Evolutionary conservation across 2,888 invertebrate genomes (phyloP).

Genomic region (Embidobia sp.): DNA sequence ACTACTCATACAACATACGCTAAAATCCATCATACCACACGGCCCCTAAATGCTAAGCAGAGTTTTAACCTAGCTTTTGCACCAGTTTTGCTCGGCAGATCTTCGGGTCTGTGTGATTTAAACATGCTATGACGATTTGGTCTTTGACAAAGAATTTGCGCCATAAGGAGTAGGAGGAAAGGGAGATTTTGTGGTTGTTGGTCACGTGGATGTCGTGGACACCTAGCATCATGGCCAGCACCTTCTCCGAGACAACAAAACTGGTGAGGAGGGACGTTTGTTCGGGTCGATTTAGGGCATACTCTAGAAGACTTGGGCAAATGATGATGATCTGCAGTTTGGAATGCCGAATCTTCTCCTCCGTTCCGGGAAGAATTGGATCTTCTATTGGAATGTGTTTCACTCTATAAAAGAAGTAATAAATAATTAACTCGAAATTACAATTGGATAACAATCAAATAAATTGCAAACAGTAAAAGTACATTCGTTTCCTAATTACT

Average conservation of each 20-base stretch:
- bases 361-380: constrained; percentile 82
- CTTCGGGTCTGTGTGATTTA: too few relatives aligned
- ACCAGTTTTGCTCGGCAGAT: too few relatives aligned
- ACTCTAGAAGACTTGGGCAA: constrained; percentile 88
- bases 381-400: constrained; percentile 89
- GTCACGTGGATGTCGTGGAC: constrained; percentile 88
- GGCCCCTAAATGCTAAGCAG: too few relatives aligned
- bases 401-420: constrained; percentile 84
- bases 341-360: constrained; percentile 84
- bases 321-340: constrained; percentile 91
- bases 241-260: constrained; percentile 87
- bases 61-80: too few relatives aligned
- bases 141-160: constrained; percentile 90
- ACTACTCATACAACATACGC: too few relatives aligned
- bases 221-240: constrained; percentile 91
- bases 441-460: too few relatives aligned
- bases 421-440: constrained; percentile 1
- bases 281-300: constrained; percentile 83
- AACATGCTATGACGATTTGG: too few relatives aligned
- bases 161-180: constrained; percentile 90
- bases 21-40: too few relatives aligned
- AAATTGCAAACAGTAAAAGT: too few relatives aligned
- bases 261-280: constrained; percentile 83
- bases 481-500: too few relatives aligned
- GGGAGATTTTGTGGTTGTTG: constrained; percentile 86